Conservation (phyloP, 2,113 vertebrate species). For the Lamprotornis superbus region DNA sequence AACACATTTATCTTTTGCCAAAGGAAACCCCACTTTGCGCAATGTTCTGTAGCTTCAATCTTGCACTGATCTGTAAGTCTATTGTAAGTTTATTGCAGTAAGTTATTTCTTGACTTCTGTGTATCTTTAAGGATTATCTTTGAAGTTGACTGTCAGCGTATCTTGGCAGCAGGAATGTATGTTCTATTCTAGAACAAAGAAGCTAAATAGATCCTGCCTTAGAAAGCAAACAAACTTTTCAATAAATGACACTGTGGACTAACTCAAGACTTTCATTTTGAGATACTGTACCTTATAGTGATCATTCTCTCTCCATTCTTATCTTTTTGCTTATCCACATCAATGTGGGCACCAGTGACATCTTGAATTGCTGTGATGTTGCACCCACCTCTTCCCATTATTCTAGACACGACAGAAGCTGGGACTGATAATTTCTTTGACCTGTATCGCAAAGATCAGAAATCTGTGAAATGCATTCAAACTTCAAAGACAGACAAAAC, state of each 20-base stretch:
- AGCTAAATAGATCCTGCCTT: neutral
- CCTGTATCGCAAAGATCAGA: constrained; percentile 74
- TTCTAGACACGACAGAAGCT: constrained; percentile 96
- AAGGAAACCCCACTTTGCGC: neutral
- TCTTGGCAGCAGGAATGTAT: neutral
- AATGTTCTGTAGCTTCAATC: accelerated
- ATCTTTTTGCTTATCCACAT: constrained; percentile 99
- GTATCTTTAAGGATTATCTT: neutral
- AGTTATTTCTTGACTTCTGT: neutral
- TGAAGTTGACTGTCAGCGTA: neutral
- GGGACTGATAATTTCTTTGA: constrained; percentile 99
- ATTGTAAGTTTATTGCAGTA: neutral
- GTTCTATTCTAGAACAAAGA: neutral
- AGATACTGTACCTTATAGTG: constrained; percentile 88
- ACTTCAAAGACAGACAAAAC: neutral
- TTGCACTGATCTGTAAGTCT: neutral
- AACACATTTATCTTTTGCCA: neutral
- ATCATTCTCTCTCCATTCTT: constrained; percentile 99
- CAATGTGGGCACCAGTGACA: constrained; percentile 97
- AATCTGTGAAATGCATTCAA: constrained; percentile 3
- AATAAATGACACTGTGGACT: neutral
- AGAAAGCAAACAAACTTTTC: neutral
- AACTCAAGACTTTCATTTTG: neutral
- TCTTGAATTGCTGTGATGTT: constrained; percentile 99
- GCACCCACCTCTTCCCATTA: constrained; percentile 98